Percentiles rank a stretch among this genome's conserved stretches.
Conservation (phyloP, 2,797 vertebrate species). For the Pangasius krempfi region DNA sequence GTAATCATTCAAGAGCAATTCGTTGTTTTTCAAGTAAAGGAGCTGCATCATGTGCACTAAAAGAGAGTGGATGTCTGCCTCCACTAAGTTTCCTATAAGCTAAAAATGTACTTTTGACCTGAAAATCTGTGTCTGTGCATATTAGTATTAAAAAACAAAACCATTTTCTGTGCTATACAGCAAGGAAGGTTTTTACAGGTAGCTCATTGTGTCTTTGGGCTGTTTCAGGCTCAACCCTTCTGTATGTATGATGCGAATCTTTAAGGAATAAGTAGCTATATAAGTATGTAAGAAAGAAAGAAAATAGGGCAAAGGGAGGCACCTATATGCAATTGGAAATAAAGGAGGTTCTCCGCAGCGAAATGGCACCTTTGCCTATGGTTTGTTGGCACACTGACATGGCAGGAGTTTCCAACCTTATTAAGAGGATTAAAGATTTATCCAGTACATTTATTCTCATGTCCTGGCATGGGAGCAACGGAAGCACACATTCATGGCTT, state of each 20-base stretch:
- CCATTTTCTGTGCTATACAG: too few species aligned
- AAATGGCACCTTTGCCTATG: constrained; percentile 53
- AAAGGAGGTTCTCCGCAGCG: constrained; percentile 31
- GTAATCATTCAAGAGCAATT: not conserved
- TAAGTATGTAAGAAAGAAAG: constrained; percentile 51
- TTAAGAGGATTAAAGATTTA: constrained; percentile 63
- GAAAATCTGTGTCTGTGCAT: not conserved
- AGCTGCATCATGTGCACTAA: not conserved
- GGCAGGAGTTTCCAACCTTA: constrained; percentile 55
- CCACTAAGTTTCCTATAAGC: not conserved
- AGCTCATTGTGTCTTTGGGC: constrained; percentile 23
- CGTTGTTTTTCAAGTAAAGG: not conserved
- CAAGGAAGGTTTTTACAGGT: not conserved
- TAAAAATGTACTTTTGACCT: not conserved
- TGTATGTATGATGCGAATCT: constrained; percentile 32
- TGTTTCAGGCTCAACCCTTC: constrained; percentile 21
- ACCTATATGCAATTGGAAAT: constrained; percentile 17
- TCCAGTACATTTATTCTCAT: constrained; percentile 46
- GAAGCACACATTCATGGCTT: constrained; percentile 23
- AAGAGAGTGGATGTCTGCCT: not conserved
- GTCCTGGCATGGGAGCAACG: constrained; percentile 28
- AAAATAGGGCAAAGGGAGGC: constrained; percentile 29
- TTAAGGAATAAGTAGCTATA: constrained; percentile 22
- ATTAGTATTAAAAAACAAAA: constrained; percentile 20
- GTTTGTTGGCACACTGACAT: constrained; percentile 56